phyloP scores from a whole-genome alignment of 2,113 vertebrate species.

The Poeciliopsis prolifica region DNA sequence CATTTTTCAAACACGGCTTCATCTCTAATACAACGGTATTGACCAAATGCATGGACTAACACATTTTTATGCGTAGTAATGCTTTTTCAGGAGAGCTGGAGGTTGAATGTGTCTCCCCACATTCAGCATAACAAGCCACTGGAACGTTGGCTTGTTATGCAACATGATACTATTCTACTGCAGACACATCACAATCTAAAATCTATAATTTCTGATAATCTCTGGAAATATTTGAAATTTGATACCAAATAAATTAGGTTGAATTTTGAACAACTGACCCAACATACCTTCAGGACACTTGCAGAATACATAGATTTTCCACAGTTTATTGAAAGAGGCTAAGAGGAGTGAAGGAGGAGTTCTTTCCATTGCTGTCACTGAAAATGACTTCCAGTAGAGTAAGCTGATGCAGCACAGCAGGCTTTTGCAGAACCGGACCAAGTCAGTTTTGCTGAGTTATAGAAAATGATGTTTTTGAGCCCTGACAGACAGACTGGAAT shows the following conservation, averaged over 20 bases:
- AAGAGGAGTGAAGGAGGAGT: constrained; percentile 12
- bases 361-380: constrained; percentile 50
- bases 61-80: constrained; percentile 21
- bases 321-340: constrained; percentile 35
- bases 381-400: constrained; percentile 54
- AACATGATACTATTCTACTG: constrained; percentile 16
- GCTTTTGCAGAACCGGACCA: constrained; percentile 22
- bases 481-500: constrained; percentile 50
- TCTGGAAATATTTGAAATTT: constrained; percentile 2
- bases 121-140: background rate
- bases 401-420: constrained; percentile 28
- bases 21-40: constrained; percentile 19
- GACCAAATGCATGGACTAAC: constrained; percentile 24
- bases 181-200: constrained; percentile 10
- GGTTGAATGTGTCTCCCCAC: background rate
- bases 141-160: constrained; percentile 18
- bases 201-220: constrained; percentile 7
- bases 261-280: constrained; percentile 3
- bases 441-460: constrained; percentile 50
- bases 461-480: constrained; percentile 44
- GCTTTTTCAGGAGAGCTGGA: background rate
- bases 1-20: constrained; percentile 29
- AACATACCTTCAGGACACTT: constrained; percentile 6
- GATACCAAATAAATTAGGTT: background rate
- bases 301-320: constrained; percentile 30